A percentile compares a stretch with the other conserved stretches of the same genome.
These are phyloP conservation scores for Cisticola juncidis DNA, from an alignment of 2,113 vertebrate genomes.

Conservation along the genomic window DNA sequence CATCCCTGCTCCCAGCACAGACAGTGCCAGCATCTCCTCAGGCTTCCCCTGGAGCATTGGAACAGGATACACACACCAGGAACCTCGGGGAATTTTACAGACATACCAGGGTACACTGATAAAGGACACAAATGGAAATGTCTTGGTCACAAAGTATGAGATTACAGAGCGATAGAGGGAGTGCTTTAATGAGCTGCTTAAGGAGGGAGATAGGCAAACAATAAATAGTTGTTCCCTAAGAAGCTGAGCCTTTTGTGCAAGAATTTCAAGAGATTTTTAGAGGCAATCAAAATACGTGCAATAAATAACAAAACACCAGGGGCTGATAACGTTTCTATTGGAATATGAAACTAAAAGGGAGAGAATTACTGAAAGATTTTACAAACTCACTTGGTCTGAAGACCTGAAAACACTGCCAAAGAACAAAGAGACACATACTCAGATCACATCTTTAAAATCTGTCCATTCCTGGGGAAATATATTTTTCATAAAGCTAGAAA, in stretches of 20 bases:
- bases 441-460: neutral
- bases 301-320: slow-evolving; percentile 26
- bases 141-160: neutral
- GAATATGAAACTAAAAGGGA: neutral
- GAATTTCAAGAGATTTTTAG: slow-evolving; percentile 10
- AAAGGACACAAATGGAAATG: neutral
- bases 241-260: slow-evolving; percentile 7
- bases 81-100: neutral
- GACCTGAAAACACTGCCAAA: neutral
- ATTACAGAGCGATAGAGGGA: neutral
- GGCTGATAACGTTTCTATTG: neutral
- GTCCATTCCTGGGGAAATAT: neutral
- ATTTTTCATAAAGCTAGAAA: neutral
- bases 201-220: neutral
- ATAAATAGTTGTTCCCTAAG: neutral
- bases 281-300: neutral
- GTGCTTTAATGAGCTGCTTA: slow-evolving; percentile 10
- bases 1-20: neutral
- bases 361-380: neutral
- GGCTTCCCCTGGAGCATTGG: neutral
- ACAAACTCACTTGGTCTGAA: neutral
- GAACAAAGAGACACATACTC: neutral
- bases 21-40: neutral
- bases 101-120: neutral
- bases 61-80: neutral